phyloP scores from a whole-genome alignment of 2,888 invertebrate species.

The Drosophila affinis region DNA sequence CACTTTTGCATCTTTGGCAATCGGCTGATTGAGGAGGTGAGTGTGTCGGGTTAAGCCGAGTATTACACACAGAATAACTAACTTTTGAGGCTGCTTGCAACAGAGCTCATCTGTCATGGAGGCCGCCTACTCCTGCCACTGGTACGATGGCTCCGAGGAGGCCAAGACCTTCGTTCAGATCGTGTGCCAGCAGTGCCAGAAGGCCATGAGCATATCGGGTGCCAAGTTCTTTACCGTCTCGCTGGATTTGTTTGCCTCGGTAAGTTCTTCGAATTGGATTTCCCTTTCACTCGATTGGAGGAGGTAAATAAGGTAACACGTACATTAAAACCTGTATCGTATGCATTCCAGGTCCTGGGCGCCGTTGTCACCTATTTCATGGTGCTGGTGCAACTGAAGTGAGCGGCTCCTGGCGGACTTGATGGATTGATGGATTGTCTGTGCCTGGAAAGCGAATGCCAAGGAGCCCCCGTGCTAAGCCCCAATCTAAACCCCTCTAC shows the following conservation, averaged over 20 bases:
- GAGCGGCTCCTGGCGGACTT: slow-evolving; percentile 16
- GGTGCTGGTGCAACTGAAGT: slow-evolving; percentile 95
- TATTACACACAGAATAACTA: slow-evolving; percentile 1
- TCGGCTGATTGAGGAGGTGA: slow-evolving; percentile 93
- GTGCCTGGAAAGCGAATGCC: slow-evolving; percentile 32
- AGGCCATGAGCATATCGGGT: slow-evolving; percentile 94
- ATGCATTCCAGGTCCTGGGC: slow-evolving; percentile 89
- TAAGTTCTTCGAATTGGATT: slow-evolving; percentile 84
- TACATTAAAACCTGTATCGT: slow-evolving; percentile 21
- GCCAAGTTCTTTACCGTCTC: slow-evolving; percentile 96
- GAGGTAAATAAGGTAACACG: slow-evolving; percentile 4
- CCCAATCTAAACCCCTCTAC: slow-evolving; percentile 4
- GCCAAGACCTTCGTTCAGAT: slow-evolving; percentile 96
- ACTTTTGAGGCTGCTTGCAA: neutral
- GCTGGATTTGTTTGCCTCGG: slow-evolving; percentile 93
- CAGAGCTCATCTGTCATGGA: slow-evolving; percentile 96
- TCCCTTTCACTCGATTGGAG: too few species aligned
- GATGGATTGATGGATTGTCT: slow-evolving; percentile 8
- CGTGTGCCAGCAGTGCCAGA: slow-evolving; percentile 95
- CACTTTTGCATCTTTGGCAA: slow-evolving; percentile 95
- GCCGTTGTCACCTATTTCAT: slow-evolving; percentile 96
- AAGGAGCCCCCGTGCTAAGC: slow-evolving; percentile 33
- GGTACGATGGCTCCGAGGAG: slow-evolving; percentile 95
- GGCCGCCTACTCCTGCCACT: slow-evolving; percentile 94
- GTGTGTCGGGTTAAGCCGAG: slow-evolving; percentile 8